Conservation (phyloP, 2,113 vertebrate species). For the Trachemys scripta region DNA sequence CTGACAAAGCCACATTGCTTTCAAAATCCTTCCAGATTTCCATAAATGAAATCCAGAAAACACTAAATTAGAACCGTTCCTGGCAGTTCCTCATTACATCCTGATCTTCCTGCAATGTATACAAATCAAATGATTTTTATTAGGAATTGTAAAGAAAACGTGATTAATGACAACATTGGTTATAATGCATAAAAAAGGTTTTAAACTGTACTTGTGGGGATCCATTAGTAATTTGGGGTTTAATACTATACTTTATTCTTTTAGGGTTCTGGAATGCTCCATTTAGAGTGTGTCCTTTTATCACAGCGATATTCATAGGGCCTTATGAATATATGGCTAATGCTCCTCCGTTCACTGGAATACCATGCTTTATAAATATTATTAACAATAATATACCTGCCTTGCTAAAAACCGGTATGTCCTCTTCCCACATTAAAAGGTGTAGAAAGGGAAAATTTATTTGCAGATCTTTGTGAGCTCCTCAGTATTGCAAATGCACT, state of each 20-base stretch:
- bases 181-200: background rate
- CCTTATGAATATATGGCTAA: background rate
- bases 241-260: background rate
- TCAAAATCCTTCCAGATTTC: slow-evolving; percentile 64
- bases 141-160: slow-evolving; percentile 43
- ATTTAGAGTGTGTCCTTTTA: background rate
- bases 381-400: background rate
- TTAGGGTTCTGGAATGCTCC: background rate
- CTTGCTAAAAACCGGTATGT: background rate
- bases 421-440: background rate
- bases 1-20: slow-evolving; percentile 44
- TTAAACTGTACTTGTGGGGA: background rate
- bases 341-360: background rate
- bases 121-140: slow-evolving; percentile 23
- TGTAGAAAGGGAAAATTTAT: background rate
- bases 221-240: background rate
- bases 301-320: background rate
- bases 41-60: slow-evolving; percentile 69
- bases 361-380: background rate
- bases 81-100: slow-evolving; percentile 32
- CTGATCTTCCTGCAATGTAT: slow-evolving; percentile 40
- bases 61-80: slow-evolving; percentile 61
- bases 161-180: background rate
- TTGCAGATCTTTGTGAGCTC: background rate
- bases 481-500: background rate